Evolutionary conservation across 1,140 invertebrate genomes (phyloP).

Genomic region (Coenobita brevimanus): DNA sequence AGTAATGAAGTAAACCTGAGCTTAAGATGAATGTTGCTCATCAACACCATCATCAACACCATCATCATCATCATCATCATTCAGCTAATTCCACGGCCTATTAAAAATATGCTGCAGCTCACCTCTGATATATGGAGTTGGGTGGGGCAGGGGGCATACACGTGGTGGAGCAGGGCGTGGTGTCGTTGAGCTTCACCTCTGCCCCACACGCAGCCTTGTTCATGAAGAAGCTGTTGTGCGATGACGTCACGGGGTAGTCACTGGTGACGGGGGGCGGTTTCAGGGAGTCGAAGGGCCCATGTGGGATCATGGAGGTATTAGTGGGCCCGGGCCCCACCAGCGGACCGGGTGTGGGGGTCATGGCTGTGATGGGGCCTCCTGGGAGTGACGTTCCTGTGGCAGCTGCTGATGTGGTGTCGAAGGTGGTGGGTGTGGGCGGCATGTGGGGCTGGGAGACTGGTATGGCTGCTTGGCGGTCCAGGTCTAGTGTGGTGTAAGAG

Average conservation of each 20-base stretch:
- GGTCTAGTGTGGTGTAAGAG: conserved; percentile 65
- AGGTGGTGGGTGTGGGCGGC: conserved; percentile 57
- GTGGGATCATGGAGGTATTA: conserved; percentile 72
- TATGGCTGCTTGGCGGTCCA: conserved; percentile 67
- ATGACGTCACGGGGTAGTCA: conserved; percentile 76
- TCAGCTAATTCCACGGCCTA: too few relatives aligned
- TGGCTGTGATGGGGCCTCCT: conserved; percentile 43
- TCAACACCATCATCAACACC: too few relatives aligned
- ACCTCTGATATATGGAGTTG: conserved; percentile 59
- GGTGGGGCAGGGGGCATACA: conserved; percentile 61
- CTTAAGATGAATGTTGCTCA: too few relatives aligned
- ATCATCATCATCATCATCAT: too few relatives aligned
- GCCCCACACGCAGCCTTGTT: conserved; percentile 62
- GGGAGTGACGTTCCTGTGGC: conserved; percentile 71
- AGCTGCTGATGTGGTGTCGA: conserved; percentile 69
- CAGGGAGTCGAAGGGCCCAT: conserved; percentile 71
- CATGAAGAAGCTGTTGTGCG: conserved; percentile 64
- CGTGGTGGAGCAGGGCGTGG: conserved; percentile 61
- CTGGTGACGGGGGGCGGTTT: conserved; percentile 61
- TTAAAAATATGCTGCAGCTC: neutral
- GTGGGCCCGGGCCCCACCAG: conserved; percentile 24
- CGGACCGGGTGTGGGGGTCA: conserved; percentile 48
- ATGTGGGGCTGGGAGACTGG: conserved; percentile 60
- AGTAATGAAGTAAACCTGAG: too few relatives aligned
- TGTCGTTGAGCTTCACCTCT: conserved; percentile 64